A percentile compares a stretch with the other conserved stretches of the same genome.
These are phyloP conservation scores for Clistopyga incitator DNA, from an alignment of 2,888 invertebrate genomes.

Conservation along the genomic window DNA sequence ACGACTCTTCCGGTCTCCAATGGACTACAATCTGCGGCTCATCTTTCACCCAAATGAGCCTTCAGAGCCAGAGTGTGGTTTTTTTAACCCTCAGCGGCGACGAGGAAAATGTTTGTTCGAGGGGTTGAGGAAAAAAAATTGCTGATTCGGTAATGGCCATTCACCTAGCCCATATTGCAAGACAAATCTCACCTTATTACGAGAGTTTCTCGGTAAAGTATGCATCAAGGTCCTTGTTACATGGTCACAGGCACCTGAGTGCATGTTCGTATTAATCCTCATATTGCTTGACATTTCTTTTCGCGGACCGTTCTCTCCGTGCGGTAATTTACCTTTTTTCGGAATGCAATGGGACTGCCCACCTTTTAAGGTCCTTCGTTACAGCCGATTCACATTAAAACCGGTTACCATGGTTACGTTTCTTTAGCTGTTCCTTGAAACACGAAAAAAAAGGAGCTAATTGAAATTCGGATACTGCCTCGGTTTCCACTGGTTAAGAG, in stretches of 20 bases:
- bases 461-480: not conserved
- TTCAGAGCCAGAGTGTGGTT: not conserved
- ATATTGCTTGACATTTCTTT: slow-evolving; percentile 3
- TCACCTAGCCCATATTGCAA: not conserved
- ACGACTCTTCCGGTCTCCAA: slow-evolving; percentile 1
- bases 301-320: not conserved
- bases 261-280: not conserved
- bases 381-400: not conserved
- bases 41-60: not conserved
- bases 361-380: slow-evolving; percentile 9
- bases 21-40: not conserved
- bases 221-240: not conserved
- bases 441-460: not conserved
- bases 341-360: not conserved
- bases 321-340: not conserved
- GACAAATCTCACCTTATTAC: not conserved
- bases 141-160: not conserved
- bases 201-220: not conserved
- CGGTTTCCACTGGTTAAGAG: not conserved
- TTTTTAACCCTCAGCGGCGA: not conserved
- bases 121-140: not conserved
- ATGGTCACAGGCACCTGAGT: not conserved
- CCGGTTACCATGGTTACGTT: not conserved
- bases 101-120: not conserved
- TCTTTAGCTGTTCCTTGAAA: not conserved